Evolutionary conservation across 1,140 invertebrate genomes (phyloP), one percentile per base, ranked within the genome.

Genomic region (Magallana angulata): DNA sequence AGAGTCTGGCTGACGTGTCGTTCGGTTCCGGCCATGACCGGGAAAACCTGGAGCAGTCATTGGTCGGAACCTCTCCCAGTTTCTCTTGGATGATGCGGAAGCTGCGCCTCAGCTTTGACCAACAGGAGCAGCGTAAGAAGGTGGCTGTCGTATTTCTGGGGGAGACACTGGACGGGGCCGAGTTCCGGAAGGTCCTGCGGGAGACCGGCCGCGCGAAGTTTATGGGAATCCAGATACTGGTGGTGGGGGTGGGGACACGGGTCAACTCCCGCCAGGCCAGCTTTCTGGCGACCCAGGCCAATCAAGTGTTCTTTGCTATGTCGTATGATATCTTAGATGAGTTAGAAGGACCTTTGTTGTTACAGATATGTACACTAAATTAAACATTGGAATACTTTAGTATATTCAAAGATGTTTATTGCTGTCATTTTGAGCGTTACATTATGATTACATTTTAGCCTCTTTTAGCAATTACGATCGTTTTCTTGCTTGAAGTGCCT

Each of bases 261-360:
- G 60, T 87, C 24, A 64, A 64, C 12, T 60, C 57, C 16, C 57
- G 56, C 16, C 86, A 87, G 36, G 60, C 82, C 8, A 9, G 57
- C 56, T 58, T 64, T 2, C n/a, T 87, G 18, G 64, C 86, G n/a
- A 36, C 62, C 9, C 59, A 36, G 14, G 68, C 57, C 24, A 24
- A 87, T 24, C 86, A 87, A 30, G 81, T 59, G 8, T 16, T 87
- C 36, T 82, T 68, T 48, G 30, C 82, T 11, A 24, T 64, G 14
- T 57, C 30, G 1, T 87, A 87, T 48, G 62, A 87, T n/a, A 84
- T 5, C 7, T 14, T 87, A 0, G 36, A 83, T 36, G 80, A 82
- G 18, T 48, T 87, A 0, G 86, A 87, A 59, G 86, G 86, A 11
- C 86, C 86, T 3, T 14, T 87, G 56, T 36, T 87, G 48, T 82